Base-by-base conservation (phyloP, 2,113 vertebrate genomes). In the Osmerus mordax region DNA sequence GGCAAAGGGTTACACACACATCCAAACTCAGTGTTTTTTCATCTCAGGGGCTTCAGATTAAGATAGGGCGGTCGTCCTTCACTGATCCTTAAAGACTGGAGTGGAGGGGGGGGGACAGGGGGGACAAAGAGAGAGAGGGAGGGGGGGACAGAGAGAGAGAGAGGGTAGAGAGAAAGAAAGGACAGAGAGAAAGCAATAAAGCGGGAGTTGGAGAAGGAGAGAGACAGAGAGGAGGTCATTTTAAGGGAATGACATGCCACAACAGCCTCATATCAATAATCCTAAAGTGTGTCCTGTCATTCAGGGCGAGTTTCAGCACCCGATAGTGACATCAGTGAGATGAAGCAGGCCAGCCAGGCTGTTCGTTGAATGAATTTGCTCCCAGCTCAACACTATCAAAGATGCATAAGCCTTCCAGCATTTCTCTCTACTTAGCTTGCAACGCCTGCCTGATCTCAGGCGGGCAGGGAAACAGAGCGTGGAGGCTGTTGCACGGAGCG, bases 1-100 rank as follows among this genome's bases (percentile, higher is more conserved):
- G 74, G 70, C 12, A 21, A 72, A 60, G 36, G 70, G 55, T 61
- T 67, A 47, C n/a, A 3, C 29, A 15, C 41, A 53, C 59, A 6
- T 41, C 14, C 75, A 89, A 86, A 82, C 72, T 77, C 67, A 75
- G 69, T 83, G 73, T 74, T 71, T 77, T 89, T 85, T 79, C 73
- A 80, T 81, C 69, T 64, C 72, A 19, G 69, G 70, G 80, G 72
- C 77, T 62, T 66, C 58, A 67, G 65, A 81, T 83, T 76, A 78
- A 70, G 78, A 77, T 74, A 3, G 36, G 79, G 74, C 61, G 73
- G 52, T 55, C 67, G 79, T 77, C 77, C 59, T 69, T 66, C 19
- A 65, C 55, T 80, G 78, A 82, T 68, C 78, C 73, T 74, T 19
- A 63, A 65, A 25, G 25, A 25, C 14, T 65, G 62, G 32, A 65